Conservation (phyloP, 2,888 invertebrate genomes). For the Drosophila percnosoma region DNA sequence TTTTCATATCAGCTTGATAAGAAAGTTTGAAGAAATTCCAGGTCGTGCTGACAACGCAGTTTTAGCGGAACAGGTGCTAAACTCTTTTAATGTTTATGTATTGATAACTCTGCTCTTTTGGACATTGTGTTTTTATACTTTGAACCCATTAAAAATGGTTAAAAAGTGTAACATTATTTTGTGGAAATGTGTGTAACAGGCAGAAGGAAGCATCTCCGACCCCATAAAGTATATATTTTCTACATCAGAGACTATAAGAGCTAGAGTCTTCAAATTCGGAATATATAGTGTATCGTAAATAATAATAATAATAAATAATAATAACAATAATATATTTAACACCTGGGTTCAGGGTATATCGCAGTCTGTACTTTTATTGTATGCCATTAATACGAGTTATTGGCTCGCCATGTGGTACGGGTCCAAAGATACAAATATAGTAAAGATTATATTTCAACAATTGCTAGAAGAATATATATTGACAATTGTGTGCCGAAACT, state of each 20-base stretch:
- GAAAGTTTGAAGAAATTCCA: constrained; percentile 2
- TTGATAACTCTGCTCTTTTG: neutral
- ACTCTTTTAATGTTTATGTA: neutral
- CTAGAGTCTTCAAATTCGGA: neutral
- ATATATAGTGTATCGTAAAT: neutral
- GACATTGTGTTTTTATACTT: neutral
- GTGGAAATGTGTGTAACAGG: neutral
- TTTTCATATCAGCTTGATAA: constrained; percentile 29
- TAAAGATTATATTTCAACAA: too few relatives aligned
- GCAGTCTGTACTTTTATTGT: neutral
- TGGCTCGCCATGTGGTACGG: neutral
- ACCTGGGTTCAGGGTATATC: too few relatives aligned
- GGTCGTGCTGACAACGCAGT: constrained; percentile 12
- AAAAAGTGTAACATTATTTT: neutral
- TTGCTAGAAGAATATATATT: too few relatives aligned
- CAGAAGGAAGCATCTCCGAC: neutral
- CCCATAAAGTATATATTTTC: neutral
- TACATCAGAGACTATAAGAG: neutral
- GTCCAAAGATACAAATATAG: neutral
- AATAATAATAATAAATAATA: too few relatives aligned
- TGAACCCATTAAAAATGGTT: neutral
- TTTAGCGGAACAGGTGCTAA: neutral
- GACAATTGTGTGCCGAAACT: neutral
- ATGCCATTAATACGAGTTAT: neutral
- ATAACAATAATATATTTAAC: too few relatives aligned